Conservation (phyloP, 2,797 vertebrate species). For the Enteromius fasciolatus region DNA sequence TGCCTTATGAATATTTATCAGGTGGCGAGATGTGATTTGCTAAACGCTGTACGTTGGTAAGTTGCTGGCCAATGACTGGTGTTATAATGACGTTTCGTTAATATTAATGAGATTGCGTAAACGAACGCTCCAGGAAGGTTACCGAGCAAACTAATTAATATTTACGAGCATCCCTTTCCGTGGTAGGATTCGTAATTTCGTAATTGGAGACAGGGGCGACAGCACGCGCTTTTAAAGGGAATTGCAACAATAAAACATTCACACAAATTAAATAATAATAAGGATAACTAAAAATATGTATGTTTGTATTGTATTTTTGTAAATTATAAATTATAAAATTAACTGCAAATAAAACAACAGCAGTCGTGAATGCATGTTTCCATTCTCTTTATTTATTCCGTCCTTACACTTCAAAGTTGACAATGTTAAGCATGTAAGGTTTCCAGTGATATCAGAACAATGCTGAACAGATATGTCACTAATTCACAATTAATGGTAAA, state of each 20-base stretch:
- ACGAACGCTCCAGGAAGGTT: neutral
- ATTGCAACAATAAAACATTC: neutral
- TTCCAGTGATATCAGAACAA: slow-evolving; percentile 25
- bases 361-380: neutral
- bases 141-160: slow-evolving; percentile 4
- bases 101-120: slow-evolving; percentile 1
- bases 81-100: neutral
- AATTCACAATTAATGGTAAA: slow-evolving; percentile 22
- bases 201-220: slow-evolving; percentile 4
- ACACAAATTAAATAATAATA: neutral
- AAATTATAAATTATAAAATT: neutral
- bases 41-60: neutral
- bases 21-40: neutral
- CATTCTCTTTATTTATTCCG: slow-evolving; percentile 48
- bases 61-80: neutral
- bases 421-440: slow-evolving; percentile 12
- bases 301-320: neutral
- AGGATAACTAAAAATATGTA: neutral
- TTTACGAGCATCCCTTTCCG: neutral
- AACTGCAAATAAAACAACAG: slow-evolving; percentile 3
- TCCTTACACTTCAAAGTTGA: slow-evolving; percentile 39
- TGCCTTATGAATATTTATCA: slow-evolving; percentile 11
- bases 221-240: neutral
- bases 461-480: slow-evolving; percentile 13
- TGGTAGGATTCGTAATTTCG: neutral